Base-by-base conservation (phyloP, 1,140 invertebrate genomes). In the Papilio glaucus region DNA sequence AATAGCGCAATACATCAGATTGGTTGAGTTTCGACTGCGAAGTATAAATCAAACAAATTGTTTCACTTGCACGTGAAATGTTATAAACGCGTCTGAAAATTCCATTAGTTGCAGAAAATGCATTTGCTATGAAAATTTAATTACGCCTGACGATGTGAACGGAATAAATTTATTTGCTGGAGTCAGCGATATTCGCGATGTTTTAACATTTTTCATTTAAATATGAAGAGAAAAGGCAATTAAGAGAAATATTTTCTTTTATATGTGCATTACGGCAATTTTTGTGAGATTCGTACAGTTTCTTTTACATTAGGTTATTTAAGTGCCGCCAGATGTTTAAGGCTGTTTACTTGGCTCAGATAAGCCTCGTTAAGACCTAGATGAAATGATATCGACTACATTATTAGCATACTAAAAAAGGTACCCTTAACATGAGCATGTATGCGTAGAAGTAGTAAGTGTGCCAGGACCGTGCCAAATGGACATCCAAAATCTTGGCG, bases 71-170 rank as follows among this genome's bases (percentile, higher is more conserved):
- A 53, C 67, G 37, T 69, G 45, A 69, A 69, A 69, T 69, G 26
- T 69, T 69, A 69, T 69, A 53, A 69, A 53, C 45, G 67, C 45
- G 67, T 53, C 67, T 69, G 67, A 69, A 69, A 69, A 69, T 53
- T 69, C 67, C 67, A 69, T 69, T 69, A 69, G 67, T 69, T 69
- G 67, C 67, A 69, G 67, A 69, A 69, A 69, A 69, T 69, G 67
- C 67, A 69, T 69, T 69, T 37, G 67, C 42, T 69, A 69, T 69
- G 67, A 69, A 69, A 69, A 69, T 69, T 69, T 69, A 69, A 69
- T 69, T 69, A 69, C 67, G 42, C 67, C 42, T 69, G 67, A 69
- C 67, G 67, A 69, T 37, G 67, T 49, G 67, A 49, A 69, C 67
- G 26, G 67, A 53, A 69, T 69, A 53, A 69, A 69, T 53, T 53